phyloP scores from a whole-genome alignment of 2,113 vertebrate genomes.

The Telmatochromis sp. region DNA sequence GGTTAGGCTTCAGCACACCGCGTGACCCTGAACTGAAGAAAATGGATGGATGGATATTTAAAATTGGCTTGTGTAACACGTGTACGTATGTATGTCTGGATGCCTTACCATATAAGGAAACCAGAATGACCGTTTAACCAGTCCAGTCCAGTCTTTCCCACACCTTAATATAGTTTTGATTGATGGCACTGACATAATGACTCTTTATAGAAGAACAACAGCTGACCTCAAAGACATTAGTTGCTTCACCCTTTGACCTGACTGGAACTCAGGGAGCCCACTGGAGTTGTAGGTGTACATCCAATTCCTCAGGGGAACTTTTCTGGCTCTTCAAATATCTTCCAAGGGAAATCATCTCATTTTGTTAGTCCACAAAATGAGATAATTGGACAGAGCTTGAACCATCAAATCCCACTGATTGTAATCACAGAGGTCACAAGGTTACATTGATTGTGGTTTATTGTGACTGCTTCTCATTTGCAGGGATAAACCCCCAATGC shows the following conservation, averaged over 20 bases:
- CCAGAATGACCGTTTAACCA: background rate
- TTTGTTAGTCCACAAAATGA: background rate
- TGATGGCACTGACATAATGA: background rate
- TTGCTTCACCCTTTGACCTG: background rate
- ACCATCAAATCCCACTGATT: background rate
- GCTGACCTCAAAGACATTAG: background rate
- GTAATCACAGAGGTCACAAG: background rate
- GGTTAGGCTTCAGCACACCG: background rate
- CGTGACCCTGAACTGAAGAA: background rate
- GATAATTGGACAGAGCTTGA: background rate
- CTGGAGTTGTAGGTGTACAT: background rate
- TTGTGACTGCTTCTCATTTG: background rate
- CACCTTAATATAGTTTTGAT: background rate
- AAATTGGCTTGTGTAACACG: background rate
- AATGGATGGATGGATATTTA: background rate
- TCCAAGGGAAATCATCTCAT: background rate
- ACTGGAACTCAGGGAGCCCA: background rate
- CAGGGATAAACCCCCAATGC: background rate
- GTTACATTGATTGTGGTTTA: background rate
- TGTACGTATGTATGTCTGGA: background rate
- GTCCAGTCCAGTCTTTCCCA: background rate
- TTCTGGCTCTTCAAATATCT: background rate
- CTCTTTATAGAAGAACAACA: background rate
- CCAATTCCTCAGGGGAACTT: background rate
- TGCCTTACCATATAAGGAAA: background rate